Percentiles rank a stretch among this genome's conserved stretches.
These are phyloP conservation scores for Erebia aethiops DNA, from an alignment of 2,888 invertebrate genomes.

Conservation along the genomic window DNA sequence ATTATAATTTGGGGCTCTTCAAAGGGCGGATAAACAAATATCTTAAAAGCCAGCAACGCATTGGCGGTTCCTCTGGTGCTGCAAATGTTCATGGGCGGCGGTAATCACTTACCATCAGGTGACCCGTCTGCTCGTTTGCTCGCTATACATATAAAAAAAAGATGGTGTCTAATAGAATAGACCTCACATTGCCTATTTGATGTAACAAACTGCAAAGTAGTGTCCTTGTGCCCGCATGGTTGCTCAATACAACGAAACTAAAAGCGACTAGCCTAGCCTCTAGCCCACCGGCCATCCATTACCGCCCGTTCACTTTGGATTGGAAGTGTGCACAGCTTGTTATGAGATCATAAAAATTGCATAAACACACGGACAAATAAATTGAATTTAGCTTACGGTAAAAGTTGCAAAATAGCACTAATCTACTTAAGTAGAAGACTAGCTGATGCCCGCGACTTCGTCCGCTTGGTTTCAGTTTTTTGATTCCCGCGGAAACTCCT, in stretches of 20 bases:
- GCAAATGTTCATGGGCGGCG: no score
- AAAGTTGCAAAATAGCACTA: constrained; percentile 1
- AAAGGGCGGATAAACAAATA: no score
- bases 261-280: neutral
- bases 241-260: constrained; percentile 43
- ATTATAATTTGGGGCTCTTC: no score
- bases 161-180: no score
- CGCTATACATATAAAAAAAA: no score
- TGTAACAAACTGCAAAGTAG: neutral
- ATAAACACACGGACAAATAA: constrained; percentile 22
- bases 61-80: no score
- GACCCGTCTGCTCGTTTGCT: no score
- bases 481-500: no score
- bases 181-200: neutral
- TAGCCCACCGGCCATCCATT: constrained; percentile 24
- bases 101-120: no score
- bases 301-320: constrained; percentile 36
- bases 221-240: constrained; percentile 33
- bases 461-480: no score
- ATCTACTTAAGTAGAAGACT: neutral
- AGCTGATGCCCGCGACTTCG: no score
- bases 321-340: constrained; percentile 28
- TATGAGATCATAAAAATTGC: constrained; percentile 35
- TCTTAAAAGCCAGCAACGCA: no score
- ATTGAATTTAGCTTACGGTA: constrained; percentile 10